These are phyloP conservation scores for Apis dorsata DNA, from an alignment of 1,140 invertebrate genomes.

Conservation along the genomic window DNA sequence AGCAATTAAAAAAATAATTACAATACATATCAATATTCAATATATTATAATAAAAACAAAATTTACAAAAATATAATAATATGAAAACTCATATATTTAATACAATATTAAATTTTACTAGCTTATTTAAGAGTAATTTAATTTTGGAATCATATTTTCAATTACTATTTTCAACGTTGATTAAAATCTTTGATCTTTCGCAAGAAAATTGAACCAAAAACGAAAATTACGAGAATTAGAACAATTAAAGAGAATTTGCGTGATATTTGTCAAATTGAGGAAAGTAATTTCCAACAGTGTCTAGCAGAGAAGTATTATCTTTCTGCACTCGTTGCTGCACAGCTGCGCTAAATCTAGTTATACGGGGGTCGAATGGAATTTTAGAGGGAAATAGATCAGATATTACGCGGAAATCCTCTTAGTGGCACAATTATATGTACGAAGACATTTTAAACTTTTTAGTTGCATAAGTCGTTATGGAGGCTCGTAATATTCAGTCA, in stretches of 20 bases:
- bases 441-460: conserved; percentile 37
- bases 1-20: too few relatives aligned
- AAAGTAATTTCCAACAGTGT: neutral
- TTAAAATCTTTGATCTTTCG: neutral
- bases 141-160: too few relatives aligned
- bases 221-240: neutral
- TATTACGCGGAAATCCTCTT: conserved; percentile 37
- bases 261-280: neutral
- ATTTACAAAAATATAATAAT: too few relatives aligned
- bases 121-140: too few relatives aligned
- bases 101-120: too few relatives aligned
- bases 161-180: neutral
- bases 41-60: too few relatives aligned
- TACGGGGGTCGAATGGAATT: conserved; percentile 23
- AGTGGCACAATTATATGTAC: conserved; percentile 35
- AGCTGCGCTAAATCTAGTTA: conserved; percentile 24
- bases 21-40: too few relatives aligned
- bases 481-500: conserved; percentile 2
- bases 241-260: neutral
- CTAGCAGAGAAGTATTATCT: neutral
- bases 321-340: conserved; percentile 4
- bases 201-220: neutral
- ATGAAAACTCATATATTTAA: too few relatives aligned
- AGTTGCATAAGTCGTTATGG: neutral
- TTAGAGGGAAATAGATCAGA: conserved; percentile 25